phyloP scores from a whole-genome alignment of 2,888 invertebrate species.

The Theristus sp. region DNA sequence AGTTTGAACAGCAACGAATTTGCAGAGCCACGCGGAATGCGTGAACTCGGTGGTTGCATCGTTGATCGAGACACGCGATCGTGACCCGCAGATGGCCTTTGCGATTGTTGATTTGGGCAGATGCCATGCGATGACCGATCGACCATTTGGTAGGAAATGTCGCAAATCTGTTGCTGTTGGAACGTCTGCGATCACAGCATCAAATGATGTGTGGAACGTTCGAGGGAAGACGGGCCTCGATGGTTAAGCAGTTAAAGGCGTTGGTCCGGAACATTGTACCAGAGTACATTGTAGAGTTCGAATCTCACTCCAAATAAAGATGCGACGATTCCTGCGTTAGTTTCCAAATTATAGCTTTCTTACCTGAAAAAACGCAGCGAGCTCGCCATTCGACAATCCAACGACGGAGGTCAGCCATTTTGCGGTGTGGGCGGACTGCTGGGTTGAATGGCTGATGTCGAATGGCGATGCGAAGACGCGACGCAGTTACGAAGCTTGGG shows the following conservation, averaged over 20 bases:
- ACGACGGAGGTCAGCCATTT: background rate
- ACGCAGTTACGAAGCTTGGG: background rate
- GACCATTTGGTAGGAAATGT: background rate
- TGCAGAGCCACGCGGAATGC: background rate
- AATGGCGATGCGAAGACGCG: background rate
- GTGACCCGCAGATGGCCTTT: background rate
- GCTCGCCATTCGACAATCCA: background rate
- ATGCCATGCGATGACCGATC: background rate
- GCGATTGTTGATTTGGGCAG: background rate
- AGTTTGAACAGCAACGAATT: no score
- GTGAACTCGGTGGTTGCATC: background rate
- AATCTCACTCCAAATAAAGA: no score
- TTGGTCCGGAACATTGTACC: no score
- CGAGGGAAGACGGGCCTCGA: no score
- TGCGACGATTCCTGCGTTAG: no score
- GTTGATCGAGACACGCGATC: background rate
- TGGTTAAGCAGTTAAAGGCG: no score
- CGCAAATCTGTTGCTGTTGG: no score
- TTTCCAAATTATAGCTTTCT: no score
- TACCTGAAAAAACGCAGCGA: background rate
- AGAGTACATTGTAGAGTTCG: no score
- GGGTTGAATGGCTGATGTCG: background rate
- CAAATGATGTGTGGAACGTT: no score
- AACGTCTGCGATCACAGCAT: no score
- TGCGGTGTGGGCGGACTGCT: background rate